Evolutionary conservation across 2,888 invertebrate genomes (phyloP), one percentile per base, ranked within the genome.

Genomic region (Synergus umbraculus): DNA sequence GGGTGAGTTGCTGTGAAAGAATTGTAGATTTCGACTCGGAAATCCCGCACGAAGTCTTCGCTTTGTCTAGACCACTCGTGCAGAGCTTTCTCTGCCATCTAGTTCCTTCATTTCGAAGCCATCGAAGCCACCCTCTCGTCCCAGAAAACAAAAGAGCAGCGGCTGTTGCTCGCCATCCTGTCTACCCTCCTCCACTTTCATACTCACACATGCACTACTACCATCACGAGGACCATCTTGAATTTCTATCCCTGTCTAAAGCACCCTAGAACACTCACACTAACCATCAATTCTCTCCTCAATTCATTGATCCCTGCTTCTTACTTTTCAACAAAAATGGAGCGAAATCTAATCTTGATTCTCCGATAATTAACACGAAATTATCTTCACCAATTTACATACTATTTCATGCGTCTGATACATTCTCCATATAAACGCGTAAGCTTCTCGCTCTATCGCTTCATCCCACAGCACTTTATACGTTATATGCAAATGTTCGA

Each of bases 81-180:
- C 67, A 67, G 81, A 79, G 79, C 84, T 80, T 83, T 82, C 82
- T 79, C 83, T 69, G 81, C 80, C 83, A 86, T 86, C 84, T 79
- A 84, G 73, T 73, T 73, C 73, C 54, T 58, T 41, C 82, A 85
- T 87, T 88, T 87, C 86, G 78, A 82, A 86, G 85, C 85, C 85
- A 87, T 87, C 87, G 85, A 84, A 87, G 86, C 84, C 87, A 85
- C 85, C 86, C 89, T 87, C 89, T 88, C 87, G 87, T 89, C 85
- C 83, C 86, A 83, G 84, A 88, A 88, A 89, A 90, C 90, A 90
- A 90, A 90, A 89, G 89, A 88, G 86, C 88, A 89, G 83, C 86
- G 88, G 85, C 89, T 89, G 89, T 89, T 89, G 89, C 89, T 87
- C 87, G 83, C 83, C 80, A 82, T 76, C 81, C 81, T 79, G 79